Evolutionary conservation across 2,888 invertebrate genomes (phyloP), one percentile per base, ranked within the genome.

Genomic region (Drosophila mimica): DNA sequence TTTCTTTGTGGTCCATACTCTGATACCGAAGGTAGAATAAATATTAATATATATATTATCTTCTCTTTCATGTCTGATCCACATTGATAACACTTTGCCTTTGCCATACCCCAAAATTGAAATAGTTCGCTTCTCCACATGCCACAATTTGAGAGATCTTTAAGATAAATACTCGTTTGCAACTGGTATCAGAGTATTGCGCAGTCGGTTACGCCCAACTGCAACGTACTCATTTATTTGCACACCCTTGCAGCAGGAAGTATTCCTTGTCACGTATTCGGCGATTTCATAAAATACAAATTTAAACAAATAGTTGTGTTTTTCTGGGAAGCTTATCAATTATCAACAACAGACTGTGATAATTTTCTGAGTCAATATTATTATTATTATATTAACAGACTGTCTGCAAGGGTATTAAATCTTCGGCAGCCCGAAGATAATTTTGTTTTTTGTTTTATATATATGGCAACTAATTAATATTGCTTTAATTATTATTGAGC

Each of bases 401-500:
- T 48, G 17, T 33, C 48, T 54, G 67, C 67, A 54, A 67, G 33
- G 54, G 36, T 40, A 56, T 40, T 56, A 5, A 13, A 68, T 34
- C 40, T 34, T 57, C 49, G 68, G 15, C 15, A 1, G 28, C 20
- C 20, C 56, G 30, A 67, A 68, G 25, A 8, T 25, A 3, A 25
- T 11, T 4, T 33, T 0, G 13, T 4, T 48, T 30, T 30, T 31
- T 17, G 3, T 53, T 31, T 62, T 13, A 9, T 33, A n/a, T 51
- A 17, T 53, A 38, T 43, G 48, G 49, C 54, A 57, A 46, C 30
- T 62, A 71, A 63, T 72, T 63, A 72, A 64, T 72, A 64, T 72
- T 72, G 71, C 72, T 80, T 76, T 66, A 52, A 57, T 36, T 38
- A 30, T 65, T 80, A 60, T 76, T 78, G 78, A 78, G 80, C 78